These are phyloP conservation scores for Enteromius argenteus DNA, from an alignment of 2,797 vertebrate species.

Conservation along the genomic window DNA sequence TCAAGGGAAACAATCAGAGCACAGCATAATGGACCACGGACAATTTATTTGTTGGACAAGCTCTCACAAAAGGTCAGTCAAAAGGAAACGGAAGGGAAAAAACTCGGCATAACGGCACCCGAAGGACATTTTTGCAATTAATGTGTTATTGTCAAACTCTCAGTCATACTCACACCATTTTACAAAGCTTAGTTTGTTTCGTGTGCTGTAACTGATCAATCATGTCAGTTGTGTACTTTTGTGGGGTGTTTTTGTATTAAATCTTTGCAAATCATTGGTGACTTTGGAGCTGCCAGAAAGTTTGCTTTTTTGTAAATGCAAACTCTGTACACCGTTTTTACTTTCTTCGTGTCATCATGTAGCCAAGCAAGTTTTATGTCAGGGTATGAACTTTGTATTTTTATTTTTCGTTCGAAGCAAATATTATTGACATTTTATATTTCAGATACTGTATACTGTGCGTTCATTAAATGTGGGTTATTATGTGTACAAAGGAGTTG, in stretches of 20 bases:
- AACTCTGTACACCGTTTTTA: slow-evolving; percentile 57
- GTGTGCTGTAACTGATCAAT: slow-evolving; percentile 72
- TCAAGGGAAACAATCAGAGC: slow-evolving; percentile 79
- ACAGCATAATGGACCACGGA: slow-evolving; percentile 72
- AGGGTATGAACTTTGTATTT: slow-evolving; percentile 70
- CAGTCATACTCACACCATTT: slow-evolving; percentile 71
- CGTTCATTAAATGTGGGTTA: slow-evolving; percentile 77
- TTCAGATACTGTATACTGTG: slow-evolving; percentile 62
- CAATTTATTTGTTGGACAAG: slow-evolving; percentile 56
- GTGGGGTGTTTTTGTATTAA: slow-evolving; percentile 74
- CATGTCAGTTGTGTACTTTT: slow-evolving; percentile 79
- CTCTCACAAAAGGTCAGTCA: slow-evolving; percentile 64
- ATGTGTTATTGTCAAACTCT: slow-evolving; percentile 75
- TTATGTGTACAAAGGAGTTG: slow-evolving; percentile 74
- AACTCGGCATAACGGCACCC: slow-evolving; percentile 66
- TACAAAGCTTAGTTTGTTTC: slow-evolving; percentile 70
- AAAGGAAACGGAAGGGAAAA: slow-evolving; percentile 54
- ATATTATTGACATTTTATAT: slow-evolving; percentile 79
- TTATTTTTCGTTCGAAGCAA: slow-evolving; percentile 62
- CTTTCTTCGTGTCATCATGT: slow-evolving; percentile 60
- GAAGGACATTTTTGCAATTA: slow-evolving; percentile 68
- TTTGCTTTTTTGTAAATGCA: slow-evolving; percentile 59
- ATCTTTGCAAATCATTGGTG: slow-evolving; percentile 65
- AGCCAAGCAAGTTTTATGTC: slow-evolving; percentile 62
- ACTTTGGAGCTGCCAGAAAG: slow-evolving; percentile 61